Conservation (phyloP, 2,113 vertebrate species). For the Myotis davidii region DNA sequence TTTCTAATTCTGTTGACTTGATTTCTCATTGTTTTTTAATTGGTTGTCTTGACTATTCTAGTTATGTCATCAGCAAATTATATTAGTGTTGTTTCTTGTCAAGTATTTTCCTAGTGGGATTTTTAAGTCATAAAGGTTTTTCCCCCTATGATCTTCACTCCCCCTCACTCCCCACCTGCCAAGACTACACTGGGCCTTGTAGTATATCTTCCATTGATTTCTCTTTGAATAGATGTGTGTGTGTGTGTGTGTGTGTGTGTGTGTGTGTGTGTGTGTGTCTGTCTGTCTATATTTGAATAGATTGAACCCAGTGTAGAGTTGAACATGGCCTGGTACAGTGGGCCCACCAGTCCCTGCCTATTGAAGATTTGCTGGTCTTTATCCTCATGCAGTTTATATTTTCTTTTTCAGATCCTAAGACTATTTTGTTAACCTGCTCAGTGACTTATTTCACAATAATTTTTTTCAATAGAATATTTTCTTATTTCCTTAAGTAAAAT, state of each 20-base stretch:
- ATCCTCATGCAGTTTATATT: not conserved
- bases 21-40: slow-evolving; percentile 11
- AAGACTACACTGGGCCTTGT: not conserved
- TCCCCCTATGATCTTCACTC: not conserved
- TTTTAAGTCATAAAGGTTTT: not conserved
- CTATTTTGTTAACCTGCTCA: slow-evolving; percentile 7
- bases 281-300: not conserved
- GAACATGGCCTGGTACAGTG: not conserved
- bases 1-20: not conserved
- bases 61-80: not conserved
- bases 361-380: not conserved
- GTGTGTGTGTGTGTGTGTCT: not conserved
- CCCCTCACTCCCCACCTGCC: rapidly evolving
- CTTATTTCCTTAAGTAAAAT: not conserved
- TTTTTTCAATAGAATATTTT: not conserved
- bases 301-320: not conserved
- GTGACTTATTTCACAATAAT: not conserved
- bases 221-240: not conserved
- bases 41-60: not conserved
- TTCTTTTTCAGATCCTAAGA: not conserved
- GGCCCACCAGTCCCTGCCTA: not conserved
- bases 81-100: not conserved
- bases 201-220: slow-evolving; percentile 7
- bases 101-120: not conserved
- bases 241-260: not conserved